A percentile compares a stretch with the other conserved stretches of the same genome.
phyloP scores from a whole-genome alignment of 2,797 vertebrate genomes.

The Pyrocephalus nanus region DNA sequence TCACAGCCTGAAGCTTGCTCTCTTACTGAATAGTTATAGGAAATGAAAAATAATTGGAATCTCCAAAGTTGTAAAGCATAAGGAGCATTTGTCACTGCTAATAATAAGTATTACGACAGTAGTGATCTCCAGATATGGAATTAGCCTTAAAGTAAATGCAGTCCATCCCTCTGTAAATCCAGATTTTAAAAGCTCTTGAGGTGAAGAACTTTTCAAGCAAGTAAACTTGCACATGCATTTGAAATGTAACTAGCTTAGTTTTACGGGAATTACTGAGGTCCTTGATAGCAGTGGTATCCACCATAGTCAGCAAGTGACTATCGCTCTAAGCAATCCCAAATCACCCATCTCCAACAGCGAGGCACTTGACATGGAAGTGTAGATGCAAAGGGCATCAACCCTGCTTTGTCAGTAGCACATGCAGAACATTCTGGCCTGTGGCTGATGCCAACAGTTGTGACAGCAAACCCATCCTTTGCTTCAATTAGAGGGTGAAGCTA shows the following conservation, averaged over 20 bases:
- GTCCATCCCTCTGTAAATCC: not conserved
- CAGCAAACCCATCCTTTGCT: not conserved
- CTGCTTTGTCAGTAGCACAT: not conserved
- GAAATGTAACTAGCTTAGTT: not conserved
- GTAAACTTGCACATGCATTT: not conserved
- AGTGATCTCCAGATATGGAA: not conserved
- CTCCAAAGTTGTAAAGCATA: not conserved
- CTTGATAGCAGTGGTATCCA: not conserved
- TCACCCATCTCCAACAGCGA: rapidly evolving
- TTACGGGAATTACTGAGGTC: not conserved
- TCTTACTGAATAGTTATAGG: not conserved
- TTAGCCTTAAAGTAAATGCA: not conserved
- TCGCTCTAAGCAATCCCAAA: not conserved
- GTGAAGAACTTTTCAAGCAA: not conserved
- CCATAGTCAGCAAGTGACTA: not conserved
- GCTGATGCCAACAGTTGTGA: not conserved
- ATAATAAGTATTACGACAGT: not conserved
- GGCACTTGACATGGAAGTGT: rapidly evolving
- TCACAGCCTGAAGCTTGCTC: not conserved
- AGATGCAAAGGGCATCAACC: not conserved
- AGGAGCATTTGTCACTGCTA: not conserved
- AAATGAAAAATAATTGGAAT: not conserved
- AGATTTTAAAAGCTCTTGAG: not conserved
- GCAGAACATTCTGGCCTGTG: rapidly evolving
- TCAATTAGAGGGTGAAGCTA: not conserved